Percentiles rank a stretch among this genome's conserved stretches.
phyloP scores from a whole-genome alignment of 2,797 vertebrate genomes.

The Trachops cirrhosus region DNA sequence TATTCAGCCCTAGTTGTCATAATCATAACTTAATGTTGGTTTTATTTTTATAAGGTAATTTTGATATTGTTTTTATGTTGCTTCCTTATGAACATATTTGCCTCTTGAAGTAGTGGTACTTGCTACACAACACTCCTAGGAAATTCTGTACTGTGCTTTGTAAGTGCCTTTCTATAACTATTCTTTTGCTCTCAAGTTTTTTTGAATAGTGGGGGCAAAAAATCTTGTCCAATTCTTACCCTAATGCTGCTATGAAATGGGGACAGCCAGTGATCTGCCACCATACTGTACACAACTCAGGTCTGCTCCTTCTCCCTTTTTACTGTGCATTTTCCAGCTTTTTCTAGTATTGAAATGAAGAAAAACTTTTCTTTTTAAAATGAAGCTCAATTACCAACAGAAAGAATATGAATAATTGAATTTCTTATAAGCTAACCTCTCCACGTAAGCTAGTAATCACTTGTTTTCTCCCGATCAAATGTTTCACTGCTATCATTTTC shows the following conservation, averaged over 20 bases:
- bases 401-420: background rate
- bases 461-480: background rate
- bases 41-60: constrained; percentile 36
- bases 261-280: background rate
- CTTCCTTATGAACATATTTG: constrained; percentile 1
- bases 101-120: background rate
- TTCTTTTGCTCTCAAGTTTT: background rate
- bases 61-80: background rate
- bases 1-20: background rate
- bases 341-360: background rate
- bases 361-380: background rate
- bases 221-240: background rate
- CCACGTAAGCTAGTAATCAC: background rate
- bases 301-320: background rate
- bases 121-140: background rate
- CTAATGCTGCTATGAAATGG: background rate
- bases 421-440: background rate
- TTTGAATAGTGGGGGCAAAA: background rate
- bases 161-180: constrained; percentile 10
- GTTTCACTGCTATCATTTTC: background rate
- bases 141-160: background rate
- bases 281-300: background rate
- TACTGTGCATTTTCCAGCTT: background rate
- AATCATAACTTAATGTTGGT: background rate
- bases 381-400: background rate